Base-by-base conservation (phyloP, 2,888 invertebrate species). In the Lysandra coridon region DNA sequence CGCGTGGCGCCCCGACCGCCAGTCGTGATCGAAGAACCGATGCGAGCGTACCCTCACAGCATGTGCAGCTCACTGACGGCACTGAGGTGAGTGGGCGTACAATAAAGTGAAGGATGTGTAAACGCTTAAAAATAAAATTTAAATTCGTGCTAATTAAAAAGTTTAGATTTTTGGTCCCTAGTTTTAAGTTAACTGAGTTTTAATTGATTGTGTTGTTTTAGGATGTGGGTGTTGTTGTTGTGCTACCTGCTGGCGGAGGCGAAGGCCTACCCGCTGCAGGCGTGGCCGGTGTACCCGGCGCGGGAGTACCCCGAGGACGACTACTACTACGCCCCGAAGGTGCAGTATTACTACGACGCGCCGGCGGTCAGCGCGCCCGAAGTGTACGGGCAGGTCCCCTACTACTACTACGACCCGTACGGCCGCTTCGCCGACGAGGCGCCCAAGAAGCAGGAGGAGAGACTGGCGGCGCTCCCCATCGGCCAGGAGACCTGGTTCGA, bases 401-500 rank as follows among this genome's bases (percentile, higher is more conserved):
- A 89, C 82, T 91, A 92, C 88, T 95, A 90, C 79, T 92, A 92
- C 81, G 92, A 93, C 80, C 89, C 92, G 0, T 95, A 95, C 85
- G 91, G 94, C 7, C 95, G 95, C 80, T 95, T 95, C 82, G 88
- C 95, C 14, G 95, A 96, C 82, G 96, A 96, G 81, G 95, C 95
- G 82, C 95, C 96, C 62, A 90, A 96, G 64, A 95, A 95, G 79
- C 96, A 96, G 85, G 95, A 95, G 82, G 96, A 96, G 85, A 90
- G 96, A 78, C 94, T 96, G 85, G 95, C 95, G 69, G 92, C 95
- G 17, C 91, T 96, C 60, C 96, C 96, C 0, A 95, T 96, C 44
- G 96, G 96, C n/a, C 96, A 96, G 85, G 96, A 96, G 86, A 96
- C 96, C 23, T 95, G 96, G 93, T 96, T 95, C 83, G 96, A 96